Evolutionary conservation across 2,113 vertebrate genomes (phyloP).

Genomic region (human): DNA sequence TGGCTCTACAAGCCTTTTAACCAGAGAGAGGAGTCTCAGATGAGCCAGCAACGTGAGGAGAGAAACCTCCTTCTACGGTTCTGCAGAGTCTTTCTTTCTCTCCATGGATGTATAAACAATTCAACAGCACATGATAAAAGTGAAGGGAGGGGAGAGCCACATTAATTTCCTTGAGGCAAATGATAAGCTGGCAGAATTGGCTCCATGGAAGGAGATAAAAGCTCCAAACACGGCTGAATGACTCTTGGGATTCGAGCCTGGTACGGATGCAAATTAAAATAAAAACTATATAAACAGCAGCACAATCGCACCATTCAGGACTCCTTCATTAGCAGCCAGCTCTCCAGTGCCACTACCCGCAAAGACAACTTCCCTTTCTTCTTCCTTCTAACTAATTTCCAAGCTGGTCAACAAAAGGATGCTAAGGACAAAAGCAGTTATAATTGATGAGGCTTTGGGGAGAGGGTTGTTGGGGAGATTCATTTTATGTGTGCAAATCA

Average conservation of each 20-base stretch:
- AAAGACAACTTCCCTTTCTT: constrained; percentile 78
- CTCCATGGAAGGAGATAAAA: constrained; percentile 67
- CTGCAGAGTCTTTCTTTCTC: constrained; percentile 58
- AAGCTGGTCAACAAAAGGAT: constrained; percentile 67
- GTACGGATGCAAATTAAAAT: constrained; percentile 88
- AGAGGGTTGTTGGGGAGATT: constrained; percentile 52
- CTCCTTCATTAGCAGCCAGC: constrained; percentile 85
- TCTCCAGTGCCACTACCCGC: constrained; percentile 69
- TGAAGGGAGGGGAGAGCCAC: neutral
- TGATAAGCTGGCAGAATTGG: constrained; percentile 73
- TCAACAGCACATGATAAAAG: constrained; percentile 54
- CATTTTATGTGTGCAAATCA: constrained; percentile 75
- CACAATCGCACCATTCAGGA: constrained; percentile 86
- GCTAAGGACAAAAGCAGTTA: constrained; percentile 75
- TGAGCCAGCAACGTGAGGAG: neutral
- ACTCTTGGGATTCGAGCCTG: constrained; percentile 85
- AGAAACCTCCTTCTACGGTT: neutral
- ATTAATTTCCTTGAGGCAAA: constrained; percentile 54
- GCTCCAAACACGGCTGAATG: constrained; percentile 76
- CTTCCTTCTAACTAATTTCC: constrained; percentile 66
- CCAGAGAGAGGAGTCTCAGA: neutral
- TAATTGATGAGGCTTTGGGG: constrained; percentile 78
- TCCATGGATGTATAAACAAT: constrained; percentile 58
- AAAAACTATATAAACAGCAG: constrained; percentile 85
- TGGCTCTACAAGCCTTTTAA: neutral